Percentiles rank a stretch among this genome's conserved stretches.
Evolutionary conservation across 1,140 invertebrate species (phyloP).

Genomic region (Zophobas morio): DNA sequence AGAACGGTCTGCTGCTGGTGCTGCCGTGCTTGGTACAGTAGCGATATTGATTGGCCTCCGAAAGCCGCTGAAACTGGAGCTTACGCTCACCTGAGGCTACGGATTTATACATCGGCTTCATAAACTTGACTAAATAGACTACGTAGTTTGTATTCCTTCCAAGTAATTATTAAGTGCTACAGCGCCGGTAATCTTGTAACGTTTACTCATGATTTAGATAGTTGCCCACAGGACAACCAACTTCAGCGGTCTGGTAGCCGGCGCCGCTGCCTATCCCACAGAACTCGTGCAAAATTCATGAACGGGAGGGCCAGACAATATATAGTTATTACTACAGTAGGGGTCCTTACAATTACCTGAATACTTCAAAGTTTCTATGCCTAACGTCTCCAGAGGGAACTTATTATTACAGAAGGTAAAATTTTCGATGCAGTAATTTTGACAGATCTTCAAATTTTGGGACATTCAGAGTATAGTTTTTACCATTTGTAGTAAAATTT

Average conservation of each 20-base stretch:
- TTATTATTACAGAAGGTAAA: too few relatives aligned
- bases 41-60: conserved; percentile 49
- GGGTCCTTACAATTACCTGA: too few relatives aligned
- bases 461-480: too few relatives aligned
- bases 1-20: conserved; percentile 16
- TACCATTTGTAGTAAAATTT: too few relatives aligned
- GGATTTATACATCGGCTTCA: conserved; percentile 42
- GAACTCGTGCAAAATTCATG: too few relatives aligned
- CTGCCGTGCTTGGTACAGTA: conserved; percentile 50
- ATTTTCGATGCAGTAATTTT: too few relatives aligned
- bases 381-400: too few relatives aligned
- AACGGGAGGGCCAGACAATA: too few relatives aligned
- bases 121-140: conserved; percentile 34
- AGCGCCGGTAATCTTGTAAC: conserved; percentile 17
- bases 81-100: conserved; percentile 43
- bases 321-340: too few relatives aligned
- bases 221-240: conserved; percentile 36
- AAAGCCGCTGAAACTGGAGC: conserved; percentile 47
- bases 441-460: too few relatives aligned
- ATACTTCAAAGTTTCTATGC: too few relatives aligned
- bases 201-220: conserved; percentile 28
- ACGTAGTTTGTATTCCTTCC: conserved; percentile 43
- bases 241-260: neutral
- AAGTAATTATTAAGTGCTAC: conserved; percentile 41
- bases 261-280: neutral